Percentiles rank a stretch among this genome's conserved stretches.
Evolutionary conservation across 2,888 invertebrate genomes (phyloP).

Genomic region (Myopa testacea): DNA sequence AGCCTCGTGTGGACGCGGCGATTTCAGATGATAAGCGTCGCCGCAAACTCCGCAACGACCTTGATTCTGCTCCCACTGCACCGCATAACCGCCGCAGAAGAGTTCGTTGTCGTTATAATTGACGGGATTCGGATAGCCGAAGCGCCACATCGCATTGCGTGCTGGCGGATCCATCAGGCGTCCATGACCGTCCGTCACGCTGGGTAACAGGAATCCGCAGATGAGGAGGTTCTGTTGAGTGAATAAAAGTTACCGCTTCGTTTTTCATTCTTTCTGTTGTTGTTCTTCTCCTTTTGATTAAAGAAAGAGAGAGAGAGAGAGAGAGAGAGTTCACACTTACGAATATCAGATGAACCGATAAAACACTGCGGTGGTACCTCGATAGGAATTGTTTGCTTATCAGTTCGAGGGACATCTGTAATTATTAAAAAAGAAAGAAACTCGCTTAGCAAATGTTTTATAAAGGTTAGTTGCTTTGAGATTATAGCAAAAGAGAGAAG

Average conservation of each 20-base stretch:
- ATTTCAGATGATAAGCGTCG: constrained; percentile 79
- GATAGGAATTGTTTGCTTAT: not conserved
- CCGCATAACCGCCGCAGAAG: constrained; percentile 91
- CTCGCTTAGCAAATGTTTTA: not conserved
- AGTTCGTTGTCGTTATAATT: constrained; percentile 96
- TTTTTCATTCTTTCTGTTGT: not conserved
- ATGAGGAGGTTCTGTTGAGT: constrained; percentile 18
- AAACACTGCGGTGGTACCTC: not conserved
- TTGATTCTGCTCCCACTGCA: constrained; percentile 87
- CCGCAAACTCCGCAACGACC: constrained; percentile 93
- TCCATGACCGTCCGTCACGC: constrained; percentile 78
- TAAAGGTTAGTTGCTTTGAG: not conserved
- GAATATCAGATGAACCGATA: not conserved
- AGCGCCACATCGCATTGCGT: constrained; percentile 94
- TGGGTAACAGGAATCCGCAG: constrained; percentile 42
- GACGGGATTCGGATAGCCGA: constrained; percentile 92
- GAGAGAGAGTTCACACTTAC: not conserved
- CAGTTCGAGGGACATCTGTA: not conserved
- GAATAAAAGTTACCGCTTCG: not conserved
- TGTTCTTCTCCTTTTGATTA: not conserved
- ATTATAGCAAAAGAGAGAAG: not conserved
- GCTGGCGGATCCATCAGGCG: constrained; percentile 93
- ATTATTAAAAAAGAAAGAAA: not conserved
- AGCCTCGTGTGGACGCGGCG: constrained; percentile 88
- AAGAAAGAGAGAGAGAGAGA: no score